These are phyloP conservation scores for Gymnogyps californianus DNA, from an alignment of 2,113 vertebrate species.

Conservation along the genomic window DNA sequence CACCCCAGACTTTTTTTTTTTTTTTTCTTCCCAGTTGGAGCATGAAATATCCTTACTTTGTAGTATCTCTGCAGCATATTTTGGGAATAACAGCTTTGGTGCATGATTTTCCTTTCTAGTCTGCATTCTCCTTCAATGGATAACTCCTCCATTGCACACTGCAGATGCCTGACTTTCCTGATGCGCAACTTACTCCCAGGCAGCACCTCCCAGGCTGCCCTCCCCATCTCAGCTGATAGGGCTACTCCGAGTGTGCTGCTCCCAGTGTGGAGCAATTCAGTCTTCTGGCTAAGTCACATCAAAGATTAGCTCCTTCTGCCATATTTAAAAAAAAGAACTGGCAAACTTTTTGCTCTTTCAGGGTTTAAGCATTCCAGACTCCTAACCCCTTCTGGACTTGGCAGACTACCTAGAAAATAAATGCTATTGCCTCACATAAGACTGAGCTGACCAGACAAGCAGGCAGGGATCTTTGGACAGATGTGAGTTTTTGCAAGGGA, in stretches of 20 bases:
- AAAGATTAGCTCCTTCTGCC: neutral
- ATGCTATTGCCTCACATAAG: fast-evolving
- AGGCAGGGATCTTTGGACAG: neutral
- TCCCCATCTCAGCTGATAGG: neutral
- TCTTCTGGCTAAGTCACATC: neutral
- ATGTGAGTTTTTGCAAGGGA: neutral
- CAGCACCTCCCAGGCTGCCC: neutral
- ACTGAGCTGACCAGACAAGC: neutral
- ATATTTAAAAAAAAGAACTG: neutral
- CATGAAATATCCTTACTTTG: neutral
- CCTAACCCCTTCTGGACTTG: neutral
- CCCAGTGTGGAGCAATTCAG: neutral
- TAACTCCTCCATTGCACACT: neutral
- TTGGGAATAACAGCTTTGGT: neutral
- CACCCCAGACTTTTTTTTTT: neutral
- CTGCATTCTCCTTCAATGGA: neutral
- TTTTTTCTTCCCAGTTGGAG: neutral
- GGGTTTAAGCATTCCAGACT: neutral
- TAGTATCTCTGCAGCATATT: neutral
- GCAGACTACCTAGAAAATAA: neutral
- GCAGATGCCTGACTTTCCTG: fast-evolving
- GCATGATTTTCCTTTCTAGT: neutral
- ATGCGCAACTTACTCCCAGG: neutral
- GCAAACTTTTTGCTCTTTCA: neutral
- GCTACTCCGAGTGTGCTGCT: neutral